Percentiles rank a stretch among this genome's conserved stretches.
These are phyloP conservation scores for Amphibalanus amphitrite DNA, from an alignment of 1,140 invertebrate genomes.

Conservation along the genomic window DNA sequence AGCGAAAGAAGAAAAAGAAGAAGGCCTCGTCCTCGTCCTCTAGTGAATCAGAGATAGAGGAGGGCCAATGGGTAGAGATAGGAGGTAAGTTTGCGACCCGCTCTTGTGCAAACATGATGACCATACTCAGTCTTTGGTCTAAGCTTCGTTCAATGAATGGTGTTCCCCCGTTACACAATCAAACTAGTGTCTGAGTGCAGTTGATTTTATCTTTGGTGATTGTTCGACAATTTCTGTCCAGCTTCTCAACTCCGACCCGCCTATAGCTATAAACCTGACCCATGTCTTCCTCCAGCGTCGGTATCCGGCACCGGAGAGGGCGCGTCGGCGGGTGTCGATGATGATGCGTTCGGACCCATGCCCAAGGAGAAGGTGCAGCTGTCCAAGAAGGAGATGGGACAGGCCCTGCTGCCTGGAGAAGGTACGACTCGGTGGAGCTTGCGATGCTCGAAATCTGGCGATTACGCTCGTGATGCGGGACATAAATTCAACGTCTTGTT, in stretches of 20 bases:
- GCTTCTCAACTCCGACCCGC: too few species aligned
- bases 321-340: conserved; percentile 8
- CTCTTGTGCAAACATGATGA: background rate
- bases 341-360: conserved; percentile 18
- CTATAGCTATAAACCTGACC: background rate
- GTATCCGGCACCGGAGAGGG: background rate
- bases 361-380: conserved; percentile 21
- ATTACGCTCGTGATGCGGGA: background rate
- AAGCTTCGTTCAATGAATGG: too few species aligned
- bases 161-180: too few species aligned
- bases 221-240: too few species aligned
- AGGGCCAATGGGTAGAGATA: background rate
- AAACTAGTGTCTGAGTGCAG: too few species aligned
- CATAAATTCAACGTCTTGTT: background rate
- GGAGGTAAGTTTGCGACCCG: background rate
- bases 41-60: background rate
- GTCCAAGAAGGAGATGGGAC: conserved; percentile 26
- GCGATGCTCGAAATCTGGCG: background rate
- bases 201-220: too few species aligned
- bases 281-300: background rate
- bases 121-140: background rate
- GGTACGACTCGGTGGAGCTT: background rate
- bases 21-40: background rate
- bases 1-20: background rate
- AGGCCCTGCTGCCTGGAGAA: conserved; percentile 40